phyloP scores from a whole-genome alignment of 2,113 vertebrate species.

The Epinephelus moara region DNA sequence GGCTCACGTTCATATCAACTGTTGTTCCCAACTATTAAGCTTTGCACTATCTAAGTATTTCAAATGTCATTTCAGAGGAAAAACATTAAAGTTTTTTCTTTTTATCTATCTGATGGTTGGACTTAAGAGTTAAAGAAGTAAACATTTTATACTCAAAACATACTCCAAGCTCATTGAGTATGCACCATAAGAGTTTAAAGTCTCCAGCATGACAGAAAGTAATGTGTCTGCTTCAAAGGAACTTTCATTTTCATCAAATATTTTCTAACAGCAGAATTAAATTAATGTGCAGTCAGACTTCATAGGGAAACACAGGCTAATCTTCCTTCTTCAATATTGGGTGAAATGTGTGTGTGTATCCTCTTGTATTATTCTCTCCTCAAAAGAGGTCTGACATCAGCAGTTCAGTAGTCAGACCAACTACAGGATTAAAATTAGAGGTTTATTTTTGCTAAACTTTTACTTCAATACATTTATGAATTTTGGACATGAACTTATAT shows the following conservation, averaged over 20 bases:
- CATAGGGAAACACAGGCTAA: slow-evolving; percentile 22
- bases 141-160: slow-evolving; percentile 25
- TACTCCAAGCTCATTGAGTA: slow-evolving; percentile 21
- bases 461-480: not conserved
- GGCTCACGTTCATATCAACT: not conserved
- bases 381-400: not conserved
- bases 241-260: slow-evolving; percentile 32
- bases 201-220: not conserved
- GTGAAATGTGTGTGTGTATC: not conserved
- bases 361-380: slow-evolving; percentile 1
- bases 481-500: not conserved
- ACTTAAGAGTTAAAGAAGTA: not conserved
- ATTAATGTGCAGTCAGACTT: slow-evolving; percentile 30
- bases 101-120: not conserved
- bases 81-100: not conserved
- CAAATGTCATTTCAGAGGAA: not conserved
- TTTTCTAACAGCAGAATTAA: slow-evolving; percentile 19
- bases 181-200: slow-evolving; percentile 12
- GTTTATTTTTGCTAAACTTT: not conserved
- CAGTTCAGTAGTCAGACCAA: not conserved
- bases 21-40: not conserved
- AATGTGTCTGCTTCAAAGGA: slow-evolving; percentile 45
- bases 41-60: not conserved
- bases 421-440: not conserved
- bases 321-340: slow-evolving; percentile 12